Conservation (phyloP, 2,888 invertebrate genomes). For the Cataglyphis rosenhaueri region DNA sequence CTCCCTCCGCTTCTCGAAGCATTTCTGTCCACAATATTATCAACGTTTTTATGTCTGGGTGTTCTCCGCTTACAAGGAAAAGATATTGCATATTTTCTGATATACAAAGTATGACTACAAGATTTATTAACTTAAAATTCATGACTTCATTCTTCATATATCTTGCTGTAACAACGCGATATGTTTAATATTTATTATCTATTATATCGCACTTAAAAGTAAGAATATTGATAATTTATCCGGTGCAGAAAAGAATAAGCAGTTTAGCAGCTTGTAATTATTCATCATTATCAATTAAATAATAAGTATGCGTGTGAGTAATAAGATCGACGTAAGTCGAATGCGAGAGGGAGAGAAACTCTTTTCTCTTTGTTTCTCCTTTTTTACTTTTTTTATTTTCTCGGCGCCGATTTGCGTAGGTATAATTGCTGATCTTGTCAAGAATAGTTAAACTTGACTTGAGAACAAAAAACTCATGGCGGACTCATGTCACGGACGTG, state of each 20-base stretch:
- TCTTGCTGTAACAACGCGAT: neutral
- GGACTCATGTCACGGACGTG: slow-evolving; percentile 71
- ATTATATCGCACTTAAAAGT: neutral
- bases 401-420: slow-evolving; percentile 28
- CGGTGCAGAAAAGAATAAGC: neutral
- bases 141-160: neutral
- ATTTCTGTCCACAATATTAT: slow-evolving; percentile 75
- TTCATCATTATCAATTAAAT: slow-evolving; percentile 61
- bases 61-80: slow-evolving; percentile 56
- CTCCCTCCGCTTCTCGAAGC: slow-evolving; percentile 79
- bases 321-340: slow-evolving; percentile 52
- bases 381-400: neutral
- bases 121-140: neutral
- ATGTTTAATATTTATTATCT: neutral
- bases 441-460: slow-evolving; percentile 72
- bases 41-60: slow-evolving; percentile 68
- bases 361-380: slow-evolving; percentile 13
- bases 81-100: neutral
- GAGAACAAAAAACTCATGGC: slow-evolving; percentile 64
- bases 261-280: slow-evolving; percentile 8
- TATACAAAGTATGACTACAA: neutral
- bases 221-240: slow-evolving; percentile 26
- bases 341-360: slow-evolving; percentile 10
- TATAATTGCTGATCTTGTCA: slow-evolving; percentile 58
- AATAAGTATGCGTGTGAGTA: slow-evolving; percentile 56